Conservation (phyloP, 2,888 invertebrate genomes). For the Alentia gelatinosa region DNA sequence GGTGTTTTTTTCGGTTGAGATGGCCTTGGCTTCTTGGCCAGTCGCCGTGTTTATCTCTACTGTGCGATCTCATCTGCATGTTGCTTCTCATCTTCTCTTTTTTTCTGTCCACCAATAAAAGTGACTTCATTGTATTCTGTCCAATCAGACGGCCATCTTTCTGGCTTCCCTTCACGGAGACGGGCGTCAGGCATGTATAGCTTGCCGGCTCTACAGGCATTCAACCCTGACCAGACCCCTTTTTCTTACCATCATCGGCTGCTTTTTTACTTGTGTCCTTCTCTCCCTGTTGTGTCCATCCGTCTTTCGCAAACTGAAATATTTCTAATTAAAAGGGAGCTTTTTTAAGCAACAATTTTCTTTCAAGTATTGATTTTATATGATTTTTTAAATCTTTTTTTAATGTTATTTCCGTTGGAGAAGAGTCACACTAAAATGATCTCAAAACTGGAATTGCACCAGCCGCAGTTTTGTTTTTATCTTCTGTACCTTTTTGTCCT, state of each 20-base stretch:
- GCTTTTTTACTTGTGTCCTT: background rate
- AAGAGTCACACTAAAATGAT: background rate
- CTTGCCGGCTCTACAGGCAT: background rate
- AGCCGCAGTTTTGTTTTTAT: background rate
- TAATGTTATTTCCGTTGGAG: background rate
- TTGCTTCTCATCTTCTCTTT: background rate
- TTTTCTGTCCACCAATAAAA: background rate
- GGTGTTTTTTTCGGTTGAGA: background rate
- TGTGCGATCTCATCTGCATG: slow-evolving; percentile 9
- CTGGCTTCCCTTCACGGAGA: slow-evolving; percentile 46
- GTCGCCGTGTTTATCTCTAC: slow-evolving; percentile 5
- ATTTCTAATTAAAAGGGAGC: background rate
- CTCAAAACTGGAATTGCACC: background rate
- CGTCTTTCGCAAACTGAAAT: background rate
- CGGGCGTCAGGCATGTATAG: slow-evolving; percentile 47
- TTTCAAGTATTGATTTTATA: background rate
- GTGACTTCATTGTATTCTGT: slow-evolving; percentile 32
- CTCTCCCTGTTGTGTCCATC: background rate
- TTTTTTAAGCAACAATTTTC: background rate
- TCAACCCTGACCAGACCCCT: background rate
- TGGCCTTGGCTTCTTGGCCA: slow-evolving; percentile 5
- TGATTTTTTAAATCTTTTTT: background rate
- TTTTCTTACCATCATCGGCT: background rate
- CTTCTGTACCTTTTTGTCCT: background rate
- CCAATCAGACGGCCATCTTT: slow-evolving; percentile 50